These are phyloP conservation scores for Oryzias celebensis DNA, from an alignment of 2,113 vertebrate genomes.

Conservation along the genomic window DNA sequence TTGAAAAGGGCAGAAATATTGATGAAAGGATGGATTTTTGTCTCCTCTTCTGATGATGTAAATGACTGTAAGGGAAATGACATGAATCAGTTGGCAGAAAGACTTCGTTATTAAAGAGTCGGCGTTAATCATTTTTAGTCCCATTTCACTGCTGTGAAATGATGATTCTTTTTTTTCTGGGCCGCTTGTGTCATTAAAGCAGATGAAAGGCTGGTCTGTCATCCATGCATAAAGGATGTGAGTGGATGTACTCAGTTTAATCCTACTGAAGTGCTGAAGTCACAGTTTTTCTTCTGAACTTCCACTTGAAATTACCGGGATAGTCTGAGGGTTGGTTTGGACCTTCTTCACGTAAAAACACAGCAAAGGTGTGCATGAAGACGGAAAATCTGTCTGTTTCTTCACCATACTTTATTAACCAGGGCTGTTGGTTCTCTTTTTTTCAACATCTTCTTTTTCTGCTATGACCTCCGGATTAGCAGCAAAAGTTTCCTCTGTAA, in stretches of 20 bases:
- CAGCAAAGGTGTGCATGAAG: too few relatives aligned
- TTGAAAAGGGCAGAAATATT: conserved; percentile 63
- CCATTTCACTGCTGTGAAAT: conserved; percentile 38
- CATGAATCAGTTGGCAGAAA: conserved; percentile 43
- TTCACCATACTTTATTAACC: too few relatives aligned
- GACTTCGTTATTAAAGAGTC: conserved; percentile 50
- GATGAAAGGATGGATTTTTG: conserved; percentile 54
- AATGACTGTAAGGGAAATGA: conserved; percentile 50
- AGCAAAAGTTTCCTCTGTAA: too few relatives aligned
- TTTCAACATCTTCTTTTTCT: too few relatives aligned
- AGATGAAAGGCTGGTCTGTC: conserved; percentile 42
- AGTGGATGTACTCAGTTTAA: neutral
- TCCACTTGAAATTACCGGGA: conserved; percentile 17
- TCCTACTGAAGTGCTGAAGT: too few relatives aligned
- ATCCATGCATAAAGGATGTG: conserved; percentile 37
- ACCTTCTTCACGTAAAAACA: too few relatives aligned
- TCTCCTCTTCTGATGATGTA: conserved; percentile 38
- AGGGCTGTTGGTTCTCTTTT: too few relatives aligned
- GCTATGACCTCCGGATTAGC: too few relatives aligned
- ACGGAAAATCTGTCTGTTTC: too few relatives aligned
- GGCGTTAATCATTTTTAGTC: conserved; percentile 57
- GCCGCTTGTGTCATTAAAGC: conserved; percentile 42
- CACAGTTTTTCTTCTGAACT: conserved; percentile 35
- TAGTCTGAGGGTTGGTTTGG: neutral
- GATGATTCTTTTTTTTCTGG: conserved; percentile 35